These are phyloP conservation scores for Scaptodrosophila latifasciaeformis DNA, from an alignment of 2,888 invertebrate species.

Conservation along the genomic window DNA sequence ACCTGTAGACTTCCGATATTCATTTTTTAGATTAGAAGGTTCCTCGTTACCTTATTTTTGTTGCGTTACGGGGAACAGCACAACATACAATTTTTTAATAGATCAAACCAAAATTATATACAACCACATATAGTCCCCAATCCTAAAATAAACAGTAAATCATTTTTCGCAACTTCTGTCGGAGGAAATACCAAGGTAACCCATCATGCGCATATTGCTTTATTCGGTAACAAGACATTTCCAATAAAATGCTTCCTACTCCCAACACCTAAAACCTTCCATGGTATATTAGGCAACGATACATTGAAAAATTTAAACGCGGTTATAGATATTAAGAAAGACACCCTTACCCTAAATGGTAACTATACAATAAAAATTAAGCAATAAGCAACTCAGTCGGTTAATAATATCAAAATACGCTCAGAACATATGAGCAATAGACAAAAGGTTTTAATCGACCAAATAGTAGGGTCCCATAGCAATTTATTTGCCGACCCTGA, in stretches of 20 bases:
- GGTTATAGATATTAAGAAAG: background rate
- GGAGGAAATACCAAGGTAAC: background rate
- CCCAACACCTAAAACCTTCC: constrained; percentile 1
- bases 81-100: background rate
- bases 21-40: constrained; percentile 18
- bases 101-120: constrained; percentile 9
- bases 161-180: background rate
- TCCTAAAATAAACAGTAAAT: background rate
- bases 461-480: background rate
- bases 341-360: background rate
- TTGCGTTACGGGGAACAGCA: constrained; percentile 1
- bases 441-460: constrained; percentile 12
- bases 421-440: constrained; percentile 4
- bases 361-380: background rate
- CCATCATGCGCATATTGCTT: background rate
- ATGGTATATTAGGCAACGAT: constrained; percentile 7
- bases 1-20: background rate
- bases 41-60: constrained; percentile 8
- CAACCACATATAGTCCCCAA: background rate
- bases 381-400: background rate
- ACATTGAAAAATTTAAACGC: constrained; percentile 1
- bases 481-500: constrained; percentile 10
- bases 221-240: background rate
- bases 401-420: background rate
- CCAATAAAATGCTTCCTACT: constrained; percentile 1